These are phyloP conservation scores for Helleia helle DNA, from an alignment of 2,888 invertebrate genomes.

Conservation along the genomic window DNA sequence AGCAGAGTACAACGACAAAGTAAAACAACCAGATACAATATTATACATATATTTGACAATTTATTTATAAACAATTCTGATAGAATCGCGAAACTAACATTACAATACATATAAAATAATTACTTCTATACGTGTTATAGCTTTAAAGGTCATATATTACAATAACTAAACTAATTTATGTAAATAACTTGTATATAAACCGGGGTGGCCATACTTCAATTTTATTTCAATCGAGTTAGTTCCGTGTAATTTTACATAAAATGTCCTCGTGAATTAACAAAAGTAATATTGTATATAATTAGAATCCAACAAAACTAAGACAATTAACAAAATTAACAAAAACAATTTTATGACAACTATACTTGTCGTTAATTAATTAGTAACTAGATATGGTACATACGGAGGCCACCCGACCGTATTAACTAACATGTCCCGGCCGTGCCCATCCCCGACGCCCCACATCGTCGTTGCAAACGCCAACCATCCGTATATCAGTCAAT, in stretches of 20 bases:
- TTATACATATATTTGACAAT: conserved; percentile 26
- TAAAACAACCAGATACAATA: conserved; percentile 17
- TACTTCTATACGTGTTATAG: conserved; percentile 9
- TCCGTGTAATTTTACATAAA: too few species aligned
- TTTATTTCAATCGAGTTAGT: too few species aligned
- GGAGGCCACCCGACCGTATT: not conserved
- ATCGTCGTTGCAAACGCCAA: not conserved
- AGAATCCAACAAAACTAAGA: not conserved
- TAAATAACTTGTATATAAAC: conserved; percentile 6
- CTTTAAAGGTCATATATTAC: conserved; percentile 5
- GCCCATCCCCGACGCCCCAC: not conserved
- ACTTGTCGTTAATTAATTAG: too few species aligned
- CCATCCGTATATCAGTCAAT: too few species aligned
- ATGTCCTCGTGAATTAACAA: too few species aligned
- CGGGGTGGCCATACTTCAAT: not conserved
- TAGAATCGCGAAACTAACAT: conserved; percentile 10
- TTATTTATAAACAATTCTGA: conserved; percentile 22
- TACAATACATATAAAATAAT: conserved; percentile 11
- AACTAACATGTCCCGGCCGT: not conserved
- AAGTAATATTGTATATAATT: not conserved
- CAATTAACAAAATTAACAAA: too few species aligned
- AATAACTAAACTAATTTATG: conserved; percentile 2
- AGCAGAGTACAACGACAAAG: too few species aligned
- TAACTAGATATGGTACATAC: too few species aligned
- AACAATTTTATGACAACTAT: not conserved